phyloP scores from a whole-genome alignment of 53 echinoderm and acorn worm species.

The Antedon mediterranea region DNA sequence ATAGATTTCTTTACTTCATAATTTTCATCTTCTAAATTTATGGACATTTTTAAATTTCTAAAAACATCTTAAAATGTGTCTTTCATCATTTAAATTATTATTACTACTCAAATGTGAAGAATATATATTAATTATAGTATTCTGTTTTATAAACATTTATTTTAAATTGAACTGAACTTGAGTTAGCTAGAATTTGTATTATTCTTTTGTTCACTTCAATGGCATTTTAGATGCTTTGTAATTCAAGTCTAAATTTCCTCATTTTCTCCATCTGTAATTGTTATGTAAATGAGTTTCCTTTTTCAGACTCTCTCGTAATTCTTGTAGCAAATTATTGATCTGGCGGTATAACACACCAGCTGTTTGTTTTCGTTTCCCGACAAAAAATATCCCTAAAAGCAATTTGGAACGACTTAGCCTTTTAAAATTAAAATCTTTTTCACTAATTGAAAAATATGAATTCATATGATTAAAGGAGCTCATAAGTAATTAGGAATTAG shows the following conservation, averaged over 20 bases:
- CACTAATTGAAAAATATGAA: not conserved
- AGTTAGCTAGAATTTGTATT: too few relatives aligned
- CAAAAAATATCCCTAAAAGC: not conserved
- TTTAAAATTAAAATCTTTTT: not conserved
- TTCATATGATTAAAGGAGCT: not conserved
- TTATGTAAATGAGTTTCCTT: not conserved
- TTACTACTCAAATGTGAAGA: too few relatives aligned
- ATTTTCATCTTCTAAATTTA: too few relatives aligned
- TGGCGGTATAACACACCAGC: not conserved
- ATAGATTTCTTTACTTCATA: too few relatives aligned
- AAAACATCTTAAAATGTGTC: too few relatives aligned
- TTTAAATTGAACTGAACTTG: too few relatives aligned
- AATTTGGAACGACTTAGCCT: not conserved
- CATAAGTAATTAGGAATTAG: not conserved
- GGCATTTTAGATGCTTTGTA: not conserved
- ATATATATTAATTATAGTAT: too few relatives aligned
- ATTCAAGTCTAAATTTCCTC: not conserved
- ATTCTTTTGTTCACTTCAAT: not conserved
- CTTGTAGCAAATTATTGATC: not conserved
- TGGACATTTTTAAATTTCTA: too few relatives aligned
- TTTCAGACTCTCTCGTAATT: not conserved
- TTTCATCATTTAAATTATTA: too few relatives aligned
- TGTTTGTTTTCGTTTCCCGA: not conserved
- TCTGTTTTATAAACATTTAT: too few relatives aligned
- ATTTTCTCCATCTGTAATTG: not conserved